Evolutionary conservation across 2,888 invertebrate species (phyloP).

Genomic region (Metopia argyrocephala): DNA sequence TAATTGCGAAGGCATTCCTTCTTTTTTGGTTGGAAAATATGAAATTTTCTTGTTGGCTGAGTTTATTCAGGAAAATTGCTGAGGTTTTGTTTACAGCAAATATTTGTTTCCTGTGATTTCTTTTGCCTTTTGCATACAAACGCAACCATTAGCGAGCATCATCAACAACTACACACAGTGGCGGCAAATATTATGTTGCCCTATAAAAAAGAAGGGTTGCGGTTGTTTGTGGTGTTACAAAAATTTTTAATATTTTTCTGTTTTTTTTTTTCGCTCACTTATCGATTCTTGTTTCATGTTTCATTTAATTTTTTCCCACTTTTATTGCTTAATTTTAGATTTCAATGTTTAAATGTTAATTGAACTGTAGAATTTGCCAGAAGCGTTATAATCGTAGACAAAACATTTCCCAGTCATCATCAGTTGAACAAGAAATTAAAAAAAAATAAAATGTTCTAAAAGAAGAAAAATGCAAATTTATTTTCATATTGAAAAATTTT

Average conservation of each 20-base stretch:
- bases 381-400: background rate
- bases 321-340: conserved; percentile 46
- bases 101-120: conserved; percentile 41
- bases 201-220: background rate
- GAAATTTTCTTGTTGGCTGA: conserved; percentile 57
- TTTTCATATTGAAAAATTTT: too few relatives aligned
- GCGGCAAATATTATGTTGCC: background rate
- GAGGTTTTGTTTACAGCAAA: conserved; percentile 48
- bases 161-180: background rate
- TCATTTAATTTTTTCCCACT: background rate
- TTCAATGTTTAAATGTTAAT: conserved; percentile 44
- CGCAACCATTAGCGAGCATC: background rate
- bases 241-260: too few relatives aligned
- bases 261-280: too few relatives aligned
- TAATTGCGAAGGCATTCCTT: background rate
- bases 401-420: too few relatives aligned
- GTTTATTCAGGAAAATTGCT: conserved; percentile 41
- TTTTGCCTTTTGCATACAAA: conserved; percentile 6
- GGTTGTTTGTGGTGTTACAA: too few relatives aligned
- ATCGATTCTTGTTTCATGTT: too few relatives aligned
- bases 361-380: conserved; percentile 36
- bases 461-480: too few relatives aligned
- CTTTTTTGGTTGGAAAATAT: conserved; percentile 37
- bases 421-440: too few relatives aligned
- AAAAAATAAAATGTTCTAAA: too few relatives aligned